These are phyloP conservation scores for Syngnathus rostellatus DNA, from an alignment of 2,797 vertebrate species.

Conservation along the genomic window DNA sequence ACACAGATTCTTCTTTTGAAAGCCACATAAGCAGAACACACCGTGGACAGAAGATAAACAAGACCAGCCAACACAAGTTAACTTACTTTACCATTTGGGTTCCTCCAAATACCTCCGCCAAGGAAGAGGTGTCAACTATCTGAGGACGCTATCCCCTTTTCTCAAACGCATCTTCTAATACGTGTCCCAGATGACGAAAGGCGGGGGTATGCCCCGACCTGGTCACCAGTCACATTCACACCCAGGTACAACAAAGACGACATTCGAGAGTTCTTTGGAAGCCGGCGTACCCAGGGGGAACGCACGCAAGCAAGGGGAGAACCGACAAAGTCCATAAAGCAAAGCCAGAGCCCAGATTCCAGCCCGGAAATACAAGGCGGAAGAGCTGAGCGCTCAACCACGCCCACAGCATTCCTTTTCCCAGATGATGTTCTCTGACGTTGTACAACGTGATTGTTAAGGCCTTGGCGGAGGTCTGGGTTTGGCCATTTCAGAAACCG, in stretches of 20 bases:
- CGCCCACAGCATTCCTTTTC: background rate
- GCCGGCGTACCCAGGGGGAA: background rate
- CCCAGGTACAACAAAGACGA: background rate
- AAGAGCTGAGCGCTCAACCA: background rate
- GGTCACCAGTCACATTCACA: background rate
- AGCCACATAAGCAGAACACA: background rate
- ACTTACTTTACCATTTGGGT: background rate
- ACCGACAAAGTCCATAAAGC: background rate
- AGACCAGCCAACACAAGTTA: background rate
- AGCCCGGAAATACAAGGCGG: background rate
- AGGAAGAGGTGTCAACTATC: background rate
- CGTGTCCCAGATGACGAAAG: background rate
- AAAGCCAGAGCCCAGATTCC: background rate
- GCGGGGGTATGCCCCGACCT: background rate
- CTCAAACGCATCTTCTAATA: background rate
- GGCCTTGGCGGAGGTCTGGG: background rate
- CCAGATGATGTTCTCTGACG: background rate
- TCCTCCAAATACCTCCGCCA: slow-evolving; percentile 1
- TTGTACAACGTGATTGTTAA: background rate
- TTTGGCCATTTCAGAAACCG: background rate
- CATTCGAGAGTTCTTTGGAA: background rate
- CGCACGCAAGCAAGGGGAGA: background rate
- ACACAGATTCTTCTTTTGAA: slow-evolving; percentile 49
- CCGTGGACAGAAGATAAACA: background rate
- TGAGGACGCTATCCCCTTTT: background rate